phyloP scores from a whole-genome alignment of 2,888 invertebrate genomes.

The Platycnemis pennipes region DNA sequence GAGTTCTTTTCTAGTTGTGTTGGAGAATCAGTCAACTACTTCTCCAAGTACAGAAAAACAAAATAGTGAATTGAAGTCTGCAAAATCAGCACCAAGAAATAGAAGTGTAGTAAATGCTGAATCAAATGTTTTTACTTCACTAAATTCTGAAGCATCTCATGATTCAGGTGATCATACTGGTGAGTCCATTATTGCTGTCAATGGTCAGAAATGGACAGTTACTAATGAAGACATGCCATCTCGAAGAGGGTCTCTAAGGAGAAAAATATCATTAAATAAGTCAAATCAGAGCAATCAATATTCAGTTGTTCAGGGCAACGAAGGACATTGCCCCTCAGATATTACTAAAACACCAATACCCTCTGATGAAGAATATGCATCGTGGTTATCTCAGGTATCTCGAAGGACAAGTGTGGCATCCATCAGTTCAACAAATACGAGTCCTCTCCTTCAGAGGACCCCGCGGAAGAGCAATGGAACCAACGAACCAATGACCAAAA shows the following conservation, averaged over 20 bases:
- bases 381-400: background rate
- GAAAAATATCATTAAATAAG: background rate
- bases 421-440: background rate
- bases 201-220: background rate
- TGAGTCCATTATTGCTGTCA: background rate
- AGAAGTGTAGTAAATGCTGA: background rate
- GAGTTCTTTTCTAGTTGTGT: too few relatives aligned
- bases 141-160: background rate
- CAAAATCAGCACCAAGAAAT: background rate
- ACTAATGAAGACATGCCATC: background rate
- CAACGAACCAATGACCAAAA: conserved; percentile 2
- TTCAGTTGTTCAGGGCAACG: background rate
- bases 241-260: background rate
- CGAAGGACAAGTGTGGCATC: background rate
- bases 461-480: too few relatives aligned
- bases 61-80: background rate
- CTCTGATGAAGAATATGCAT: background rate
- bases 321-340: too few relatives aligned
- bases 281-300: background rate
- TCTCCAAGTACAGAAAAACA: background rate
- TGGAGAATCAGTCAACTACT: background rate
- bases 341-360: too few relatives aligned
- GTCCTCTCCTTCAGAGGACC: too few relatives aligned
- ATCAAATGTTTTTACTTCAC: background rate
- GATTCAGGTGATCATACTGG: too few relatives aligned